Evolutionary conservation across 2,888 invertebrate species (phyloP), one percentile per base, ranked within the genome.

Genomic region (Smittia aterrima): DNA sequence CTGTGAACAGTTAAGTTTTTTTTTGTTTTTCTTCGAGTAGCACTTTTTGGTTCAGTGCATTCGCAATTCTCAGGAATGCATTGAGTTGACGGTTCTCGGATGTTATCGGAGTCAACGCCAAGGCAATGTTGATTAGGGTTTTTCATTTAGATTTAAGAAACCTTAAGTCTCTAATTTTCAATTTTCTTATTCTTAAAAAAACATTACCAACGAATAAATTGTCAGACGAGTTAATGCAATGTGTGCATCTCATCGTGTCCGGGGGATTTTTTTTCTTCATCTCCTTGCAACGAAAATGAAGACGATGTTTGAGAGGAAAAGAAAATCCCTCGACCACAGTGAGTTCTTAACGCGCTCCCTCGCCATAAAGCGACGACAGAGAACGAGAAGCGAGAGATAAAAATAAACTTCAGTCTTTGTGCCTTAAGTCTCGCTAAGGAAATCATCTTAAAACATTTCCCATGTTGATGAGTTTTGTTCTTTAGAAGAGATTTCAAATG

Each of bases 1-100:
- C 16, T 47, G 11, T 47, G 47, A 9, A 47, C 16, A 47, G 11
- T 47, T 47, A 16, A 13, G 47, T 9, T 16, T n/a, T n/a, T n/a
- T n/a, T n/a, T n/a, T n/a, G n/a, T n/a, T n/a, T n/a, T 47, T 47
- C 16, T n/a, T 9, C 11, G 47, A 47, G 47, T 47, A 38, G 47
- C 47, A 47, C 47, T 47, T 47, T 47, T 16, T 47, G 47, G 47
- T 47, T 47, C 47, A 47, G 47, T 47, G 11, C 47, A 47, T 47
- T n/a, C n/a, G n/a, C n/a, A 16, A 47, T 16, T 9, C 4, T 7
- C 47, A 38, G 38, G 38, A 38, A 38, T 38, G 38, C 38, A 38
- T n/a, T n/a, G n/a, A n/a, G n/a, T n/a, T n/a, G n/a, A n/a, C n/a
- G n/a, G n/a, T n/a, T n/a, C n/a, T n/a, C n/a, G n/a, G n/a, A n/a